Percentiles rank a stretch among this genome's conserved stretches.
Conservation (phyloP, 2,888 invertebrate species). For the Morpho achilles region DNA sequence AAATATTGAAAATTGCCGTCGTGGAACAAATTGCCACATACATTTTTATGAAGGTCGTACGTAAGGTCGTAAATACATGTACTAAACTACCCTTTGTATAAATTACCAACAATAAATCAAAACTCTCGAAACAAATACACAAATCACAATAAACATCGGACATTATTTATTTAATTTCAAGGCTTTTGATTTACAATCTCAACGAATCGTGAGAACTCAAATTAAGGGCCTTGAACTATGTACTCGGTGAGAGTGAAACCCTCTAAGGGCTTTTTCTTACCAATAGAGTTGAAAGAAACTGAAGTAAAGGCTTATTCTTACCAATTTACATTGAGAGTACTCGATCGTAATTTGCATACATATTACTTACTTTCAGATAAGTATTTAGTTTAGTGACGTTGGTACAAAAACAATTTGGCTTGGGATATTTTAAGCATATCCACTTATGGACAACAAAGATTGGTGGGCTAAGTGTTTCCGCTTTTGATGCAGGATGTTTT, state of each 20-base stretch:
- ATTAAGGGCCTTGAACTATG: conserved; percentile 29
- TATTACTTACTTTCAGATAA: neutral
- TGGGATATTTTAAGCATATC: too few relatives aligned
- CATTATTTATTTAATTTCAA: conserved; percentile 20
- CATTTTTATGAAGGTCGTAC: too few relatives aligned
- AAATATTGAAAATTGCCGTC: too few relatives aligned
- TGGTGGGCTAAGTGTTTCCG: conserved; percentile 6
- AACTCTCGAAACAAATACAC: too few relatives aligned
- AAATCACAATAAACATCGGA: neutral
- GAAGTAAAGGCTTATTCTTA: conserved; percentile 4
- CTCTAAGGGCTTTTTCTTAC: conserved; percentile 18
- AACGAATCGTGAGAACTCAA: conserved; percentile 22
- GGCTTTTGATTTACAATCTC: conserved; percentile 17
- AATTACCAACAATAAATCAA: too few relatives aligned
- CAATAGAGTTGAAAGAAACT: too few relatives aligned
- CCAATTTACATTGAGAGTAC: conserved; percentile 23
- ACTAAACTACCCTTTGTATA: too few relatives aligned
- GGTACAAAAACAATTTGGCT: too few relatives aligned
- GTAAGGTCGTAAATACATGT: too few relatives aligned
- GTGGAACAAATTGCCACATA: too few relatives aligned
- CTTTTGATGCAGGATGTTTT: conserved; percentile 2
- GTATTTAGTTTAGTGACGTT: too few relatives aligned
- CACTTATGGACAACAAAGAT: too few relatives aligned
- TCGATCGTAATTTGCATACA: conserved; percentile 17
- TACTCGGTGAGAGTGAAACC: conserved; percentile 23